Evolutionary conservation across 1,140 invertebrate genomes (phyloP), one percentile per base, ranked within the genome.

Genomic region (Acromyrmex heyeri): DNA sequence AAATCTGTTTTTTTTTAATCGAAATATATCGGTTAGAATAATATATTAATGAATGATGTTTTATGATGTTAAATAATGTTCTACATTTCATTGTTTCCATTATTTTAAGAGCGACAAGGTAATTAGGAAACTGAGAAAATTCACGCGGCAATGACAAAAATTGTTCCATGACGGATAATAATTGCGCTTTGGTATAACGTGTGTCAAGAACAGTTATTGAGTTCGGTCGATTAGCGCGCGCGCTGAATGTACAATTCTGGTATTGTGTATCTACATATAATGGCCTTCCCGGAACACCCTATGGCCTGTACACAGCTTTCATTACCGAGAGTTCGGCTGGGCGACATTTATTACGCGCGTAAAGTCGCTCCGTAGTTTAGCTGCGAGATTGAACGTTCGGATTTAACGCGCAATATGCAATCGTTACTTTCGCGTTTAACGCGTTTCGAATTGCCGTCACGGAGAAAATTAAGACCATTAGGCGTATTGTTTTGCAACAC

Each of bases 261-360:
- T 18, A 53, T 72, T 59, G 64, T 82, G 30, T 38, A 30, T 44
- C 50, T 44, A 24, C 50, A 50, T 38, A 24, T 75, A 62, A 75
- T 34, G 44, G 57, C 70, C 27, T 64, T 83, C 70, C 44, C 34
- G 69, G 53, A 59, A 57, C 34, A 57, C 48, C 21, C 64, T 69
- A 21, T 81, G 18, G 53, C 16, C 48, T 50, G 16, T 50, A 61
- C 50, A 59, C 1, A 7, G 65, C 27, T 8, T 30, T 79, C 24
- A 75, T 83, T 75, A 83, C n/a, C 18, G 38, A 61, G 55, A 44
- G 67, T 34, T 62, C 44, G 55, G 55, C 14, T 18, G 27, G 69
- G 27, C 79, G 76, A 86, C 77, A 86, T 86, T 86, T 81, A 77
- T 81, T 76, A 64, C 59, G 76, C 16, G 82, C 59, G 44, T 79